Evolutionary conservation across 2,888 invertebrate species (phyloP), one percentile per base, ranked within the genome.

Genomic region (Habroteleia sp.): DNA sequence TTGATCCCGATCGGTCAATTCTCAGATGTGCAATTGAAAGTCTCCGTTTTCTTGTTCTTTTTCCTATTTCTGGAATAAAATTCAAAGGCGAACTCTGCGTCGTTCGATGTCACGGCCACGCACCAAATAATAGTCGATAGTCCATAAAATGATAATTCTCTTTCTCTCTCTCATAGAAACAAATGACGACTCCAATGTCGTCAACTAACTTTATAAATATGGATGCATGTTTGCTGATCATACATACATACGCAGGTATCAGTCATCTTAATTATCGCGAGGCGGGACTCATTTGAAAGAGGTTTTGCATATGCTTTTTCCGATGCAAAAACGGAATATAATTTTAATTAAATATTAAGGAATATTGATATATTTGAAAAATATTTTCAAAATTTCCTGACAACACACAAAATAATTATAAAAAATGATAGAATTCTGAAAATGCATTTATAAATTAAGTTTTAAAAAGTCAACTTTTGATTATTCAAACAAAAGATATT

Each of bases 121-220:
- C 16, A 25, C 35, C 44, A 46, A 46, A 48, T 48, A 27, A 20
- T 39, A 39, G 39, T 20, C 14, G 20, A 60, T 46, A 23, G 44
- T 58, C 37, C 16, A 60, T 60, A 35, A 60, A 44, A 60, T 27
- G 46, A 6, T 37, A 27, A 35, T 44, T 27, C 5, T 46, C 41
- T 27, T 3, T 46, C 39, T 29, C 31, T 29, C 11, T 46, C 17
- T 23, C 44, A 11, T 8, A 23, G 46, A 46, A 27, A 20, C 29
- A 41, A 39, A 48, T 35, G 48, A 39, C 31, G 29, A 39, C 31
- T 37, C 31, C 29, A 27, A 33, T 62, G 62, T 62, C 39, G 39
- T 39, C 50, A 48, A 23, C 16, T 29, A 48, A 13, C 27, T 58
- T 39, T 39, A 63, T 63, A 48, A 48, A 63, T 63, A 63, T 50